Evolutionary conservation across 2,888 invertebrate species (phyloP), one percentile per base, ranked within the genome.

Genomic region (Pegoplata infirma): DNA sequence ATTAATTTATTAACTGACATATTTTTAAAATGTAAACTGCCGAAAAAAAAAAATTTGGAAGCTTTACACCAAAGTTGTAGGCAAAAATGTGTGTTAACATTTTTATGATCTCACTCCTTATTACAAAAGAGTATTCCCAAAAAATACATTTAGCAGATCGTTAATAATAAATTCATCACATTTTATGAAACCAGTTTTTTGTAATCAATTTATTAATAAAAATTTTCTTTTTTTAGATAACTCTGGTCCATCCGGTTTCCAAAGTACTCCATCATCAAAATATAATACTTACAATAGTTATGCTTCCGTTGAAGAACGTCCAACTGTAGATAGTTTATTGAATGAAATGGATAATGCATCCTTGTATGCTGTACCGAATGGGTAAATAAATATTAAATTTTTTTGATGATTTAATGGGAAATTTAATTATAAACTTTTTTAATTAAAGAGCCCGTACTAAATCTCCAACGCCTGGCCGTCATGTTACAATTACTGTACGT

Each of bases 321-420:
- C 96, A 10, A 94, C 96, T 0, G 96, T 98, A 66, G 97, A 98
- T 90, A 96, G 95, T 81, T 92, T 98, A 55, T 91, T 98, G 72
- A 97, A 97, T 84, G 97, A 97, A 89, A 92, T 98, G 85, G 95
- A 89, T 66, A 88, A 85, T 83, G 88, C 88, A 8, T 86, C 87
- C 40, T 84, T 90, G 49, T 90, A 95, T 73, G 94, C 94, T 80
- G 91, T 94, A 82, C 93, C 94, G 23, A 94, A 94, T 90, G 95
- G 95, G 96, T 96, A 88, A 81, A 80, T 79, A 61, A 32, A 16
- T 32, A n/a, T 40, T 21, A 16, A 19, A 19, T 21, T 28, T 32
- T n/a, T 14, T 53, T 53, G 5, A 23, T 32, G 10, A 61, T 17
- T 23, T 6, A n/a, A n/a, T n/a, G n/a, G n/a, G n/a, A n/a, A 28